Evolutionary conservation across 2,113 vertebrate species (phyloP), one percentile per base, ranked within the genome.

Genomic region (Platichthys stellatus): DNA sequence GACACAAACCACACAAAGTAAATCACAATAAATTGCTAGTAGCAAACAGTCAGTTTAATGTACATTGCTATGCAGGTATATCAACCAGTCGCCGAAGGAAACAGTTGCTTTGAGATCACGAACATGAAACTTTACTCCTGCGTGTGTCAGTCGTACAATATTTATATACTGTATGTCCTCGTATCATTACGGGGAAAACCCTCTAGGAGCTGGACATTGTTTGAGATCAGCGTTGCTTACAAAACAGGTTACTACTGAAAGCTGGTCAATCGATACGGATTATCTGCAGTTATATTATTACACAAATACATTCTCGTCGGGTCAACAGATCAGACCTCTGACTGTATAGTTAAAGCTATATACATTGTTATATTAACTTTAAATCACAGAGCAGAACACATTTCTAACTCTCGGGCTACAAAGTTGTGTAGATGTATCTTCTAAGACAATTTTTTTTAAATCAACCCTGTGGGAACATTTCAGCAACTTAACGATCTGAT

Each of bases 291-390:
- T 62, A 80, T 3, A 59, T 72, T 43, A 70, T 51, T 17, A 72
- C 23, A 78, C 35, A 62, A 82, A 51, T 80, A 81, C 79, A 86
- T 75, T 75, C 59, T 60, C 60, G 17, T 72, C 76, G 54, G 49
- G 70, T 81, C 26, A 77, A 51, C 28, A 31, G 47, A 65, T 73
- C 66, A 45, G 65, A 71, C 61, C 56, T 49, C 15, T 59, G 73
- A 38, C 70, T 58, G 54, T 69, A 74, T 51, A 85, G 4, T 78
- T 80, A 67, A 83, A 86, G 86, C 80, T 78, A 86, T 82, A 70
- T 80, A 89, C 83, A 82, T 66, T 74, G 82, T 69, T 72, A 74
- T 76, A 79, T 67, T 69, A 72, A 76, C 45, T 12, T 13, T 15
- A 23, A 83, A 49, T 80, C 60, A 69, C n/a, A 61, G 54, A 35